phyloP scores from a whole-genome alignment of 2,888 invertebrate species.

The Phoronis australis region DNA sequence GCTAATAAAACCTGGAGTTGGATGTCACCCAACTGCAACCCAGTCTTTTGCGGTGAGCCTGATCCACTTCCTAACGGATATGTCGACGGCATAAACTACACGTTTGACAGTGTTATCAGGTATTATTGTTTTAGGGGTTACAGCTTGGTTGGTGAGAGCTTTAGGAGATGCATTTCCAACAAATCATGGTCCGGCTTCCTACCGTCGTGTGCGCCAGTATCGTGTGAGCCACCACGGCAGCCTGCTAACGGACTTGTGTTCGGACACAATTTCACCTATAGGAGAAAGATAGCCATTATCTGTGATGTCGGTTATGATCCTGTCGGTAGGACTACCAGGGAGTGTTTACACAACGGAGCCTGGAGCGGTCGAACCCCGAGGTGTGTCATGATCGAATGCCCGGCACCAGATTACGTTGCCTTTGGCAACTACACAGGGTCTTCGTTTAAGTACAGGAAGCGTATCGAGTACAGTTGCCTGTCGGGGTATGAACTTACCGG shows the following conservation, averaged over 20 bases:
- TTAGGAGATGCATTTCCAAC: constrained; percentile 18
- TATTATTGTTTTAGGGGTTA: constrained; percentile 29
- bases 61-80: constrained; percentile 20
- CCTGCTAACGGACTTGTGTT: neutral
- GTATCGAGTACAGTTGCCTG: neutral
- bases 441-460: neutral
- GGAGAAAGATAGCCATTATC: neutral
- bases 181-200: constrained; percentile 19
- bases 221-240: neutral
- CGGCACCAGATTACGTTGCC: neutral
- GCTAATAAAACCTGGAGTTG: constrained; percentile 29
- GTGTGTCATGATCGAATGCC: neutral
- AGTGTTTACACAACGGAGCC: neutral
- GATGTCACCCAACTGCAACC: constrained; percentile 20
- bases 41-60: constrained; percentile 22
- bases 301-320: neutral
- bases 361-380: neutral
- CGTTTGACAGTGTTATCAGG: constrained; percentile 18
- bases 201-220: neutral
- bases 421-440: neutral
- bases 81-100: constrained; percentile 8
- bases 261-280: neutral
- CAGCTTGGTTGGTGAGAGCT: constrained; percentile 18
- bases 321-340: neutral
- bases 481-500: neutral